Conservation (phyloP, 2,888 invertebrate species). For the Nomada lathburiana region DNA sequence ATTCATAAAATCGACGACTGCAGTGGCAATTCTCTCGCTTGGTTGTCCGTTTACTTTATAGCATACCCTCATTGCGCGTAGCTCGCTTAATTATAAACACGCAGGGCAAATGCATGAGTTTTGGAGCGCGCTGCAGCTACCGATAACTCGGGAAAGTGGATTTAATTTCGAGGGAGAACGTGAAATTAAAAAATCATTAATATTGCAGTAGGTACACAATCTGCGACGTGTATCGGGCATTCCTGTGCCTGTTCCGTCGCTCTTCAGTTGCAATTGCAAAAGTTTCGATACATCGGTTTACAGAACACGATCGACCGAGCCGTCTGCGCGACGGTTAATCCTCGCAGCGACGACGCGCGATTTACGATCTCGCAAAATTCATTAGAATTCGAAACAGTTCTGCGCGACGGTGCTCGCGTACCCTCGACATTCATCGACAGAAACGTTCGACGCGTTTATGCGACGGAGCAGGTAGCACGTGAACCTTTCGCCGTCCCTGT, state of each 20-base stretch:
- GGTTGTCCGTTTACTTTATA: neutral
- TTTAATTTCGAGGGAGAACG: neutral
- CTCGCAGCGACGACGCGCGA: neutral
- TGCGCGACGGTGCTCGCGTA: slow-evolving; percentile 10
- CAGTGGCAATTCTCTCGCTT: neutral
- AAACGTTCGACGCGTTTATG: slow-evolving; percentile 32
- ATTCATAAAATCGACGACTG: neutral
- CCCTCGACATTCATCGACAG: slow-evolving; percentile 6
- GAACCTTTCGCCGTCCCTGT: slow-evolving; percentile 34
- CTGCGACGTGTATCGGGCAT: no score
- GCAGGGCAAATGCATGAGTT: neutral
- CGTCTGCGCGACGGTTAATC: neutral
- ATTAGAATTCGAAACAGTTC: slow-evolving; percentile 42
- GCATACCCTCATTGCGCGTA: neutral
- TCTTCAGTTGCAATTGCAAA: neutral
- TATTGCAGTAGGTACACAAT: no score
- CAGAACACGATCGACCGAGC: no score
- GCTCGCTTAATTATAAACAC: neutral
- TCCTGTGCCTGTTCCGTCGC: no score
- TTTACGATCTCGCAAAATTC: slow-evolving; percentile 31
- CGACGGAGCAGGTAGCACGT: slow-evolving; percentile 39
- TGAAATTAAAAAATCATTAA: neutral
- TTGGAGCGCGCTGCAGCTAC: neutral
- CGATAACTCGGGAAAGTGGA: neutral
- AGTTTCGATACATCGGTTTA: slow-evolving; percentile 20